Base-by-base conservation (phyloP, 2,113 vertebrate species). In the Sapayoa aenigma region DNA sequence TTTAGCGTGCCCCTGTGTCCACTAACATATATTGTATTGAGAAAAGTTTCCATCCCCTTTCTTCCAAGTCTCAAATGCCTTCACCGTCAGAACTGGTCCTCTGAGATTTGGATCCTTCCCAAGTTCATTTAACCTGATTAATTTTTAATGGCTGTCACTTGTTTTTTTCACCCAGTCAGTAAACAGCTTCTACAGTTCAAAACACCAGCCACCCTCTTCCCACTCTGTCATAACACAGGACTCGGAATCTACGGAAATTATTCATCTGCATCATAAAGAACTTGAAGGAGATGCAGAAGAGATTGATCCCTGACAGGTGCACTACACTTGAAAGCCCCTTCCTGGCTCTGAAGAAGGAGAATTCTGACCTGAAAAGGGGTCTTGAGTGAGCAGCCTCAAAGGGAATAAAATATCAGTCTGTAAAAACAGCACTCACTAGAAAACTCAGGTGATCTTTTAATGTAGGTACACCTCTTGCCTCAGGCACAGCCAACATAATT, bases 181-280 rank as follows among this genome's bases (percentile, higher is more conserved):
- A 84, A 93, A 89, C 50, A 93, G 33, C 68, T 90, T 47, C 93
- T 63, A 16, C 72, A 92, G 94, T 89, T 95, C 88, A 96, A 95
- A 95, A 93, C 62, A 3, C 13, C 65, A 96, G 94, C 16, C 90
- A 81, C 52, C 39, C 37, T 68, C 79, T 81, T 89, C 60, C 76
- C 49, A 31, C 60, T 87, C 84, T 2, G 16, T 79, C 74, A 37
- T 35, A 93, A 87, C 52, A 77, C 69, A 60, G 65, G 56, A 52
- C 47, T 75, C 49, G 9, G 72, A 65, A 84, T 81, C 85, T 73
- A 58, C 9, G 0, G 80, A 93, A 96, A 92, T 94, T 60, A 90
- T 92, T 96, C 93, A 96, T 95, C 94, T 89, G 85, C 92, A 93
- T 90, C 94, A 95, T 78, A 94, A 96, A 96, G 93, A 95, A 96